A percentile compares a stretch with the other conserved stretches of the same genome.
phyloP scores from a whole-genome alignment of 1,140 invertebrate genomes.

The Vanessa tameamea region DNA sequence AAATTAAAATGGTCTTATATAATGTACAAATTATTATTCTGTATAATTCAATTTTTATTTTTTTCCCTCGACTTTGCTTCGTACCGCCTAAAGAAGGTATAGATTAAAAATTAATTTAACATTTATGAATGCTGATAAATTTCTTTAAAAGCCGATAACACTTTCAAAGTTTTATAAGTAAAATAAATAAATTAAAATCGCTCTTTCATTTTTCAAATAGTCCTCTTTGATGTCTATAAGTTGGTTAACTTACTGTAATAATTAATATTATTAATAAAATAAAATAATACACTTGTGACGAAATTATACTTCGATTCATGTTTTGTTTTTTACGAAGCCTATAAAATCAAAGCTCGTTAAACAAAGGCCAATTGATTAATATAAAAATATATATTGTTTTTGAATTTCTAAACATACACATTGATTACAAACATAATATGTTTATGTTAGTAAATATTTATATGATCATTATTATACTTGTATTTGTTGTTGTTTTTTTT shows the following conservation, averaged over 20 bases:
- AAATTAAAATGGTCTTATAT: too few relatives aligned
- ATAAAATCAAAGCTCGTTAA: slow-evolving; percentile 15
- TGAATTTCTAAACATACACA: neutral
- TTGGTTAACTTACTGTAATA: neutral
- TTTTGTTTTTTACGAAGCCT: slow-evolving; percentile 22
- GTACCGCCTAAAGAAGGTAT: too few relatives aligned
- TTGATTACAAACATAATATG: neutral
- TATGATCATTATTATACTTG: too few relatives aligned
- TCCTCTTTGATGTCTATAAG: neutral
- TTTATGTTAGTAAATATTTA: too few relatives aligned
- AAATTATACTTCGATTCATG: neutral
- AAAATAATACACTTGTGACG: neutral
- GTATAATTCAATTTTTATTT: too few relatives aligned
- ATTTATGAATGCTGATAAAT: neutral
- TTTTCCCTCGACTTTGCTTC: too few relatives aligned
- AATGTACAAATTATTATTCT: too few relatives aligned
- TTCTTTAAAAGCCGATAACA: neutral
- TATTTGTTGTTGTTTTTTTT: too few relatives aligned
- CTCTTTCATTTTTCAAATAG: neutral
- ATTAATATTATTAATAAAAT: neutral
- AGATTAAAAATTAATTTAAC: neutral
- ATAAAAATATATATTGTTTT: neutral
- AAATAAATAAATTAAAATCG: neutral
- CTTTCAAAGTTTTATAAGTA: neutral
- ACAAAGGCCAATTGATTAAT: slow-evolving; percentile 10